Percentiles rank a stretch among this genome's conserved stretches.
Evolutionary conservation across 2,888 invertebrate genomes (phyloP).

Genomic region (Timema cristinae): DNA sequence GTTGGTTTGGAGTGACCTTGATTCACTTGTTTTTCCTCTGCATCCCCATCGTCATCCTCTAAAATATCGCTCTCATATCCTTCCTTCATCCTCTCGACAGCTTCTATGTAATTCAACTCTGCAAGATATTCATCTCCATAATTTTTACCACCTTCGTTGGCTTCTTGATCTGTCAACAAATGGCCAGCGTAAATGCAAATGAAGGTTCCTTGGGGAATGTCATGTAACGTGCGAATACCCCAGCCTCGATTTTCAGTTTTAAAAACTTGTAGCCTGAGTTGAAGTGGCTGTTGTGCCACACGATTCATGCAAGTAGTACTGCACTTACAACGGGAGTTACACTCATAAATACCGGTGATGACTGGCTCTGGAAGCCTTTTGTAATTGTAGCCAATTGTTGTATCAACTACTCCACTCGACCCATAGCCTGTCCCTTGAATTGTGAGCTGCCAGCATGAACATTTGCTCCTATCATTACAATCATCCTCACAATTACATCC

Average conservation of each 20-base stretch:
- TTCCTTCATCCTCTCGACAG: constrained; percentile 78
- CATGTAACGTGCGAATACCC: constrained; percentile 93
- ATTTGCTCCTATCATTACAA: constrained; percentile 83
- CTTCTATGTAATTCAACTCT: constrained; percentile 95
- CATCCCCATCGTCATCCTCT: constrained; percentile 20
- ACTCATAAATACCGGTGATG: constrained; percentile 93
- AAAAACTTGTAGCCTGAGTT: constrained; percentile 86
- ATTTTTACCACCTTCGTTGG: constrained; percentile 74
- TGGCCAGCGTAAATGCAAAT: constrained; percentile 95
- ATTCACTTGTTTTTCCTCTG: background rate
- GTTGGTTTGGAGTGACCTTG: background rate
- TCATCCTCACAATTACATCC: constrained; percentile 93
- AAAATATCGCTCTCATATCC: constrained; percentile 56
- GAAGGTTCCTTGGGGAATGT: constrained; percentile 92
- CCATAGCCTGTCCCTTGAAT: constrained; percentile 65
- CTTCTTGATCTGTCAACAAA: constrained; percentile 83
- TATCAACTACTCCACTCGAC: constrained; percentile 46
- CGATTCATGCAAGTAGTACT: constrained; percentile 82
- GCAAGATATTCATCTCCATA: constrained; percentile 96
- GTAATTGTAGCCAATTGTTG: constrained; percentile 76
- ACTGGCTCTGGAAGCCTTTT: constrained; percentile 79
- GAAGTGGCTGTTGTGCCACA: constrained; percentile 90
- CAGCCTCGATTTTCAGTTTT: constrained; percentile 93
- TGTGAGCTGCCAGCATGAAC: constrained; percentile 88
- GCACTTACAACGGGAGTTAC: constrained; percentile 87